Evolutionary conservation across 2,797 vertebrate species (phyloP).

Genomic region (Mallotus villosus): DNA sequence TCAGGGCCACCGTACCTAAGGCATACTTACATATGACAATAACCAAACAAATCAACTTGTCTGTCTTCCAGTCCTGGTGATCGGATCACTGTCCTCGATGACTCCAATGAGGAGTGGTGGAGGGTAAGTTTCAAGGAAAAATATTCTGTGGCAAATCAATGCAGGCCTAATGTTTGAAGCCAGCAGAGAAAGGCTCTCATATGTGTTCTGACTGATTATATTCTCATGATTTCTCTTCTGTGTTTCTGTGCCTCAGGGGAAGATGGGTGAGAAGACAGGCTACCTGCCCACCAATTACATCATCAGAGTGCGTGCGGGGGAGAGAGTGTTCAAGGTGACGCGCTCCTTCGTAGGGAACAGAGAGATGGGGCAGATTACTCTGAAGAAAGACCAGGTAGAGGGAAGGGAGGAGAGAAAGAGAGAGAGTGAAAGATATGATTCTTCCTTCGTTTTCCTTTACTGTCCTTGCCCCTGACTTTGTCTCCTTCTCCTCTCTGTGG

Average conservation of each 20-base stretch:
- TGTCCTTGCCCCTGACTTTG: too few species aligned
- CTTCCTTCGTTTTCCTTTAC: too few species aligned
- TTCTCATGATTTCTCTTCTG: too few species aligned
- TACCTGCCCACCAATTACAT: slow-evolving; percentile 88
- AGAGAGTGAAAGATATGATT: too few species aligned
- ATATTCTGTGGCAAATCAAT: not conserved
- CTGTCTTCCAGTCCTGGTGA: slow-evolving; percentile 81
- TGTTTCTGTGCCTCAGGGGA: slow-evolving; percentile 71
- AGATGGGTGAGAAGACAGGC: slow-evolving; percentile 82
- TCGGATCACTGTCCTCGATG: slow-evolving; percentile 90
- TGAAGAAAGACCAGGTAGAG: slow-evolving; percentile 92
- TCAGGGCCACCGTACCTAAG: too few species aligned
- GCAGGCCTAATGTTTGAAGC: not conserved
- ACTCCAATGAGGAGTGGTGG: slow-evolving; percentile 97
- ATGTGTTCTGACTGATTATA: not conserved
- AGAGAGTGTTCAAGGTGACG: slow-evolving; percentile 85
- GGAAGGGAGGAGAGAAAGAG: not conserved
- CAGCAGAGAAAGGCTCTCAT: not conserved
- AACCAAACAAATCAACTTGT: not conserved
- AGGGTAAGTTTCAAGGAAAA: slow-evolving; percentile 71
- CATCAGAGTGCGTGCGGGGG: slow-evolving; percentile 86
- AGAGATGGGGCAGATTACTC: slow-evolving; percentile 92
- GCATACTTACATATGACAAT: too few species aligned
- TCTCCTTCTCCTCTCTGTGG: not conserved
- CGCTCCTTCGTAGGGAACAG: slow-evolving; percentile 91